phyloP scores from a whole-genome alignment of 2,113 vertebrate species.

The Passer domesticus region DNA sequence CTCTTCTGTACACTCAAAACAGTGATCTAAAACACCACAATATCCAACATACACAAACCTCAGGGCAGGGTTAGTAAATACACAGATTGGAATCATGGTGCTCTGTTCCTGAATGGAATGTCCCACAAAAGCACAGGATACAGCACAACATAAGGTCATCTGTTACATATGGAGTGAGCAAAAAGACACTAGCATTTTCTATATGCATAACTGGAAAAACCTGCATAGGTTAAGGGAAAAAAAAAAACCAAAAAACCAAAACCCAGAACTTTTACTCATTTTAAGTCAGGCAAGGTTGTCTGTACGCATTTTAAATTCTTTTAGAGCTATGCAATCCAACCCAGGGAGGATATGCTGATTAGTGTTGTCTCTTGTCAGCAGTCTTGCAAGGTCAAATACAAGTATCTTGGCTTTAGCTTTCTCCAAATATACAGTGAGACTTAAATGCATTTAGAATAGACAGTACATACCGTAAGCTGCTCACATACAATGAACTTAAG shows the following conservation, averaged over 20 bases:
- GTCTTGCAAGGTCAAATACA: constrained; percentile 84
- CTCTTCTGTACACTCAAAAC: constrained; percentile 89
- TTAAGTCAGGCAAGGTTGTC: constrained; percentile 77
- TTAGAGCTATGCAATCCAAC: constrained; percentile 84
- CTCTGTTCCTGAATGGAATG: constrained; percentile 88
- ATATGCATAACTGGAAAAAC: constrained; percentile 83
- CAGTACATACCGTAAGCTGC: constrained; percentile 87
- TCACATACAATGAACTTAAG: constrained; percentile 91
- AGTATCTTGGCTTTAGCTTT: constrained; percentile 80
- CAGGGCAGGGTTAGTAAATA: constrained; percentile 87
- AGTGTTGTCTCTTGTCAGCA: constrained; percentile 89
- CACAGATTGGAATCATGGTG: constrained; percentile 84
- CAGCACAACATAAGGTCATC: constrained; percentile 86
- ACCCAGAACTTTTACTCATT: constrained; percentile 63
- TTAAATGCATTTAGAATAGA: constrained; percentile 91
- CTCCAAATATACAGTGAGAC: constrained; percentile 88
- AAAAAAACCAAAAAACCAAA: background rate
- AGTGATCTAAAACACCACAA: constrained; percentile 98
- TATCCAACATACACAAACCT: constrained; percentile 97
- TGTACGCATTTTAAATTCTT: constrained; percentile 84
- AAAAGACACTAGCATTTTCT: constrained; percentile 84
- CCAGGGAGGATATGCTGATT: constrained; percentile 86
- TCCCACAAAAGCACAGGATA: constrained; percentile 89
- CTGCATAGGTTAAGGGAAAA: constrained; percentile 84
- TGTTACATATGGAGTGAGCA: constrained; percentile 88